Base-by-base conservation (phyloP, 2,113 vertebrate species). In the Lipotes vexillifer region DNA sequence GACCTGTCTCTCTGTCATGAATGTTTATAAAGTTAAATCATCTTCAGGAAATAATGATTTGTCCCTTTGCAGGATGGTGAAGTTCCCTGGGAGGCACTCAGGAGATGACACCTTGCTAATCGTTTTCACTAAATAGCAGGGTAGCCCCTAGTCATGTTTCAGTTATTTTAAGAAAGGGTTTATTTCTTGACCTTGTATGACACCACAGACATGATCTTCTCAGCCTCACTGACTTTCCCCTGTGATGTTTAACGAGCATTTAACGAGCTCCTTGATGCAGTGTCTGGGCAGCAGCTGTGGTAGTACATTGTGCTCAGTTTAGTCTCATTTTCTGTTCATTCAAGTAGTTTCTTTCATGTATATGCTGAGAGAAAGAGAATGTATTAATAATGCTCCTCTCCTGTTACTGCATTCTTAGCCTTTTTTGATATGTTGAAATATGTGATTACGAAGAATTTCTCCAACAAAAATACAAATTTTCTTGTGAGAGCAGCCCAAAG, bases 361-460 rank as follows among this genome's bases (percentile, higher is more conserved):
- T 68, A 33, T 68, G 36, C 66, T 81, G 59, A 78, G 68, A 29
- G 18, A 69, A 10, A 27, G 14, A 86, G 69, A 55, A 33, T 46
- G 25, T 61, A 13, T 29, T 49, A 72, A 17, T 9, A 49, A 2
- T 65, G 5, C 13, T 69, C 6, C 49, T 81, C 9, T 94, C 66
- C 57, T 17, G 9, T n/a, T 71, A 38, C 18, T 41, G 6, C 20
- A 36, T 46, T 68, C 33, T 49, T 95, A 25, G n/a, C 27, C 52
- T 38, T 57, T 94, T 82, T 85, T 75, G 15, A 83, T 63, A 59
- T 88, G 81, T 92, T 71, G 52, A 97, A 81, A 61, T 57, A 80
- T 77, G 33, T 1, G 9, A 31, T 77, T 9, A 18, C 20, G 44
- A 75, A 65, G n/a, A 59, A 52, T 88, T 71, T 93, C 80, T 75